These are phyloP conservation scores for Cosmopolites sordidus DNA, from an alignment of 2,888 invertebrate genomes.

Conservation along the genomic window DNA sequence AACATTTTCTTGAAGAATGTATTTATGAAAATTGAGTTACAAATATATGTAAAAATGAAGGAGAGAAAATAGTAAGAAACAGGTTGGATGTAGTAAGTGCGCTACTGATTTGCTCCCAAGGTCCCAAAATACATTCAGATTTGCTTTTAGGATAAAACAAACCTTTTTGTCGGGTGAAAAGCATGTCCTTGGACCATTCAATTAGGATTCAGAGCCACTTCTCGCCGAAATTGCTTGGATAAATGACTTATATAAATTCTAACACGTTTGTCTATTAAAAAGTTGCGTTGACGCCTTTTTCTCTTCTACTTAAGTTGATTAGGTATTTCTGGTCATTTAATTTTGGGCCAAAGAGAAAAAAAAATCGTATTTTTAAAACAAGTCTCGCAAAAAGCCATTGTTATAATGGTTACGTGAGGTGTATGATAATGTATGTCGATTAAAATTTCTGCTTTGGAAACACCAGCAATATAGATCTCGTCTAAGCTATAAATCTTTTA, in stretches of 20 bases:
- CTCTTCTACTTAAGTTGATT: conserved; percentile 1
- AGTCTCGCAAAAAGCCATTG: conserved; percentile 3
- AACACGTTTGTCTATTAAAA: conserved; percentile 20
- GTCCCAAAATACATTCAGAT: conserved; percentile 13
- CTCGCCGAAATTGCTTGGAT: conserved; percentile 17
- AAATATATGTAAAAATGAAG: no score
- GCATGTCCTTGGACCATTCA: conserved; percentile 19
- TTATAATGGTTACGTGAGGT: conserved; percentile 6
- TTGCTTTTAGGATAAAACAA: conserved; percentile 22
- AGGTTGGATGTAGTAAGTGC: conserved; percentile 1
- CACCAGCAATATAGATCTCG: conserved; percentile 12
- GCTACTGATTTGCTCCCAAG: conserved; percentile 9
- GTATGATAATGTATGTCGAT: conserved; percentile 6
- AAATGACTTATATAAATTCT: conserved; percentile 22
- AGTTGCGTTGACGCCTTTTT: conserved; percentile 3
- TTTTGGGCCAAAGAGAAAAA: conserved; percentile 2
- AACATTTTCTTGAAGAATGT: no score
- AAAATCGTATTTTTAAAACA: background rate
- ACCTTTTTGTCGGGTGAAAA: conserved; percentile 20
- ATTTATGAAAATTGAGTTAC: no score
- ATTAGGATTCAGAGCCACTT: conserved; percentile 21
- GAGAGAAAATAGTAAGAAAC: background rate
- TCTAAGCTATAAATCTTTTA: conserved; percentile 18
- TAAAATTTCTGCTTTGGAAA: conserved; percentile 11
- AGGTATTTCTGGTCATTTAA: conserved; percentile 1